Evolutionary conservation across 2,888 invertebrate genomes (phyloP).

Genomic region (Drosophila ezoana): DNA sequence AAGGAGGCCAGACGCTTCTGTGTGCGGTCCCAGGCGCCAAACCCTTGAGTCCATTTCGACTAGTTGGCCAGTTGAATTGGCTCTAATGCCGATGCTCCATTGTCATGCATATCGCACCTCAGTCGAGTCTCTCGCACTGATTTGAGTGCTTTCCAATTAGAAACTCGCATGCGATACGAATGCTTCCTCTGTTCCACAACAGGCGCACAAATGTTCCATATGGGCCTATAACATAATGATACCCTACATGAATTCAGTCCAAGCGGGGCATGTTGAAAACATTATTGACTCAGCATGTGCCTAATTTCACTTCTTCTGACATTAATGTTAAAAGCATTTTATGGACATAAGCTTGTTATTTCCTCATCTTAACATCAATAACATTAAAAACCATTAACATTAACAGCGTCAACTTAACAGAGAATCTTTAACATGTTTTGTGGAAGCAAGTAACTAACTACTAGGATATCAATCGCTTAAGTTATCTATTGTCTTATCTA

Average conservation of each 20-base stretch:
- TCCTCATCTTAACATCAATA: too few relatives aligned
- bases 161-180: conserved; percentile 61
- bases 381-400: too few relatives aligned
- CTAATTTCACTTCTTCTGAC: background rate
- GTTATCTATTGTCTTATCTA: too few relatives aligned
- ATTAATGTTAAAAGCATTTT: background rate
- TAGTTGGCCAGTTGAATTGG: conserved; percentile 17
- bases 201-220: conserved; percentile 28
- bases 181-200: conserved; percentile 22
- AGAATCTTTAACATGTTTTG: too few relatives aligned
- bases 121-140: conserved; percentile 52
- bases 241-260: background rate
- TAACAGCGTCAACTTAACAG: too few relatives aligned
- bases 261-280: conserved; percentile 1
- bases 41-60: conserved; percentile 34
- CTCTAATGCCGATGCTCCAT: conserved; percentile 29
- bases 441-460: too few relatives aligned
- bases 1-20: conserved; percentile 2
- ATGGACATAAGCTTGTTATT: too few relatives aligned
- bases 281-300: background rate
- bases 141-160: conserved; percentile 75
- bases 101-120: conserved; percentile 54
- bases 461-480: too few relatives aligned
- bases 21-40: conserved; percentile 33
- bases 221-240: conserved; percentile 20